Conservation (phyloP, 2,888 invertebrate species). For the Watsonalla binaria region DNA sequence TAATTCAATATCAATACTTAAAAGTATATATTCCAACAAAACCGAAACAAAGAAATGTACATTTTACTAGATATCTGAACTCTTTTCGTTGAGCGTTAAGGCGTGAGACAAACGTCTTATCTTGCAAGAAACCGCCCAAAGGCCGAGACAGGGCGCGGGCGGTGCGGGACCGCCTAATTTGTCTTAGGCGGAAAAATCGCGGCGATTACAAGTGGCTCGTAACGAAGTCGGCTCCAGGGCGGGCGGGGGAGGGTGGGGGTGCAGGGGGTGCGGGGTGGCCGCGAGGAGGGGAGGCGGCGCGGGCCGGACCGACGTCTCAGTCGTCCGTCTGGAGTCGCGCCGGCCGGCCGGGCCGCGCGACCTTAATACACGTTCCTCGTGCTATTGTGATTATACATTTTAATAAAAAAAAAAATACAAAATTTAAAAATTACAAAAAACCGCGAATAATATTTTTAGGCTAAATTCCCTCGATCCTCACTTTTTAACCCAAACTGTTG, state of each 20-base stretch:
- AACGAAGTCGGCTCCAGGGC: conserved; percentile 69
- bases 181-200: conserved; percentile 79
- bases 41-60: too few species aligned
- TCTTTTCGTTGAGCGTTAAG: conserved; percentile 26
- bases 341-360: conserved; percentile 77
- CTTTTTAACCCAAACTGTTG: conserved; percentile 67
- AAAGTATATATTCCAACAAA: too few species aligned
- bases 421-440: conserved; percentile 43
- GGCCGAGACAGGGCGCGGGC: conserved; percentile 43
- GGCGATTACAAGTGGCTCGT: conserved; percentile 78
- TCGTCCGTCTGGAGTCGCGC: conserved; percentile 78
- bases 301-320: conserved; percentile 63
- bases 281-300: conserved; percentile 45
- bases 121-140: conserved; percentile 64
- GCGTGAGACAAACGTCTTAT: conserved; percentile 53
- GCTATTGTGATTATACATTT: conserved; percentile 78
- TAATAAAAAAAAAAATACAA: conserved; percentile 61
- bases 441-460: conserved; percentile 74
- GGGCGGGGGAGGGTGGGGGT: conserved; percentile 32
- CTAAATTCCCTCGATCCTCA: conserved; percentile 59
- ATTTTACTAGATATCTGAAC: too few species aligned
- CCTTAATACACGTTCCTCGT: conserved; percentile 77
- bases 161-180: conserved; percentile 72
- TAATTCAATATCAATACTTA: too few species aligned
- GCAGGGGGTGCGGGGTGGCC: conserved; percentile 23